These are phyloP conservation scores for Mimachlamys varia DNA, from an alignment of 2,888 invertebrate genomes.

Conservation along the genomic window DNA sequence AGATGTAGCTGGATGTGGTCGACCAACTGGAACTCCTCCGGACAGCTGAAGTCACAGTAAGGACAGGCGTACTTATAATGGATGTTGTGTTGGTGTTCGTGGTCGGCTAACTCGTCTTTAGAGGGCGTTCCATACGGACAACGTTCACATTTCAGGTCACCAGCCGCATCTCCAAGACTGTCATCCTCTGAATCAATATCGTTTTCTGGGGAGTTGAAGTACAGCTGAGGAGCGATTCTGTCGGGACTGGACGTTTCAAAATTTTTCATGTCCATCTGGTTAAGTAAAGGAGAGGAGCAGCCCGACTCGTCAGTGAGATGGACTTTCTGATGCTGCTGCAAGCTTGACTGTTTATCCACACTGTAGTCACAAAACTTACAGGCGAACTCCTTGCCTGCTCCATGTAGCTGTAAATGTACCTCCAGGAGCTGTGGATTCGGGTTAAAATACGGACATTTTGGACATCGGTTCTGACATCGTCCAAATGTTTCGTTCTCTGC, in stretches of 20 bases:
- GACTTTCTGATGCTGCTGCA: constrained; percentile 62
- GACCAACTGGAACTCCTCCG: constrained; percentile 61
- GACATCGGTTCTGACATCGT: constrained; percentile 56
- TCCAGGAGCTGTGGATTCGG: constrained; percentile 61
- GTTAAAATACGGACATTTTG: constrained; percentile 68
- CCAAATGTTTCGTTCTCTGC: constrained; percentile 49
- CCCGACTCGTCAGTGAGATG: constrained; percentile 56
- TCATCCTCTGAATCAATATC: constrained; percentile 57
- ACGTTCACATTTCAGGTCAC: constrained; percentile 71
- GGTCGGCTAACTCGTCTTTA: constrained; percentile 66
- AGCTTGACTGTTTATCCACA: constrained; percentile 55
- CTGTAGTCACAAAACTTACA: constrained; percentile 68
- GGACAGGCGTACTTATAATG: constrained; percentile 66
- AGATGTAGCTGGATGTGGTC: constrained; percentile 73
- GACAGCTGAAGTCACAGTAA: constrained; percentile 74
- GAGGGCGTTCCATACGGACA: constrained; percentile 73
- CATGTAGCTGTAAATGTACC: constrained; percentile 65
- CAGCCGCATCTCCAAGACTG: constrained; percentile 53
- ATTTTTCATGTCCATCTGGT: constrained; percentile 55
- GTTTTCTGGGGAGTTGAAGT: constrained; percentile 57
- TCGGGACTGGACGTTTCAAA: constrained; percentile 56
- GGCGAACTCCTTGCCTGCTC: constrained; percentile 61
- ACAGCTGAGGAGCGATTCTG: constrained; percentile 61
- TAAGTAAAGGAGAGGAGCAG: constrained; percentile 51
- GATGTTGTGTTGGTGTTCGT: constrained; percentile 66